Evolutionary conservation across 92 coral and sea anemone genomes (phyloP).

Genomic region (Palythoa grandiflora): DNA sequence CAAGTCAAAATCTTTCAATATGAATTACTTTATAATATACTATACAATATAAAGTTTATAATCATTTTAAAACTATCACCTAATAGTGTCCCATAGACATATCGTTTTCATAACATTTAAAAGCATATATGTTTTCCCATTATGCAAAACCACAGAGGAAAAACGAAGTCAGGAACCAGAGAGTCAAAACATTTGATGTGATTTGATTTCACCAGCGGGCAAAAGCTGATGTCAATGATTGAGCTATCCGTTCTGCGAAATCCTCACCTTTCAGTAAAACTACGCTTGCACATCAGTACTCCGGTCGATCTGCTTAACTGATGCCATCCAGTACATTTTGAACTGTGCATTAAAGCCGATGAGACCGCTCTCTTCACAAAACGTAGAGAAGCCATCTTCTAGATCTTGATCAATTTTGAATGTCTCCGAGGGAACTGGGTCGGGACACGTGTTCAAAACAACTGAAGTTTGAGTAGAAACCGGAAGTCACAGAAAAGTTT

Average conservation of each 20-base stretch:
- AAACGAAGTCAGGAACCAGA: too few relatives aligned
- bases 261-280: slow-evolving; percentile 9
- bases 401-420: too few relatives aligned
- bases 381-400: slow-evolving; percentile 13
- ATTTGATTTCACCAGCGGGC: too few relatives aligned
- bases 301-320: slow-evolving; percentile 7
- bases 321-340: background rate
- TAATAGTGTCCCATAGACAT: background rate
- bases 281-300: background rate
- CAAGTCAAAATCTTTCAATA: too few relatives aligned
- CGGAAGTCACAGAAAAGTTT: too few relatives aligned
- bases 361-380: slow-evolving; percentile 3
- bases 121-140: background rate
- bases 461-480: too few relatives aligned
- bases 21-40: too few relatives aligned
- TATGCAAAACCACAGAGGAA: background rate
- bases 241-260: background rate
- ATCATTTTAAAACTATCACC: background rate
- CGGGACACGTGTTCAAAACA: background rate
- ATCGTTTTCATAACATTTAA: background rate
- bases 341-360: background rate
- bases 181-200: too few relatives aligned
- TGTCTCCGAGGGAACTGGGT: background rate
- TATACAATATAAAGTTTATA: too few relatives aligned
- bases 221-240: too few relatives aligned